Evolutionary conservation across 2,113 vertebrate genomes (phyloP).

Genomic region (Chionodraco myersi): DNA sequence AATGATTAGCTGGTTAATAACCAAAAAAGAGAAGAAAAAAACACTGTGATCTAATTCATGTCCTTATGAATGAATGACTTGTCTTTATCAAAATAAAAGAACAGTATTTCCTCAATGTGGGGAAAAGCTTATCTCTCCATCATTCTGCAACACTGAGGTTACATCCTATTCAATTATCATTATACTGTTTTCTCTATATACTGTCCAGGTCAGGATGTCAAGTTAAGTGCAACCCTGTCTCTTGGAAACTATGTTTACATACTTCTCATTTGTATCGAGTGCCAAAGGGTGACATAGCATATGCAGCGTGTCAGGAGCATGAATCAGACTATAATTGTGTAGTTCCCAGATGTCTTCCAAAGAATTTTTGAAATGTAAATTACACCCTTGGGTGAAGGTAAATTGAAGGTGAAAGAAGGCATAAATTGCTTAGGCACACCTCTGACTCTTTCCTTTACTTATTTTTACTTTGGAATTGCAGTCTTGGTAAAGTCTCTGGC

Average conservation of each 20-base stretch:
- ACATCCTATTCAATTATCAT: slow-evolving; percentile 8
- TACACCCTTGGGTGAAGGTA: slow-evolving; percentile 62
- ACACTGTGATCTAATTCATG: background rate
- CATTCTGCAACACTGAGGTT: background rate
- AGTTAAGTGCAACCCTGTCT: slow-evolving; percentile 51
- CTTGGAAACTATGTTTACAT: slow-evolving; percentile 62
- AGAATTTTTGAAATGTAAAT: slow-evolving; percentile 66
- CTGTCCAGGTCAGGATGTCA: slow-evolving; percentile 46
- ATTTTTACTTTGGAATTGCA: slow-evolving; percentile 1
- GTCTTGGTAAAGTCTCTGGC: slow-evolving; percentile 15
- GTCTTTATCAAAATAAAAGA: background rate
- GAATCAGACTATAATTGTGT: slow-evolving; percentile 62
- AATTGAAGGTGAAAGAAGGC: slow-evolving; percentile 60
- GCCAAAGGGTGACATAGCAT: slow-evolving; percentile 51
- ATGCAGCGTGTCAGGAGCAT: slow-evolving; percentile 45
- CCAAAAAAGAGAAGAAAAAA: background rate
- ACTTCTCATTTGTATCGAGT: slow-evolving; percentile 62
- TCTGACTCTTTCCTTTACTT: slow-evolving; percentile 19
- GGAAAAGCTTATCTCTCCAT: background rate
- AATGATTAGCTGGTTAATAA: background rate
- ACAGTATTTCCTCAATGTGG: background rate
- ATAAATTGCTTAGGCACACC: slow-evolving; percentile 33
- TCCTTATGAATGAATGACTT: background rate
- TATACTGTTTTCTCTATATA: slow-evolving; percentile 27
- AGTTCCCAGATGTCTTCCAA: slow-evolving; percentile 57